Evolutionary conservation across 2,113 vertebrate genomes (phyloP).

Genomic region (Rhombomys opimus): DNA sequence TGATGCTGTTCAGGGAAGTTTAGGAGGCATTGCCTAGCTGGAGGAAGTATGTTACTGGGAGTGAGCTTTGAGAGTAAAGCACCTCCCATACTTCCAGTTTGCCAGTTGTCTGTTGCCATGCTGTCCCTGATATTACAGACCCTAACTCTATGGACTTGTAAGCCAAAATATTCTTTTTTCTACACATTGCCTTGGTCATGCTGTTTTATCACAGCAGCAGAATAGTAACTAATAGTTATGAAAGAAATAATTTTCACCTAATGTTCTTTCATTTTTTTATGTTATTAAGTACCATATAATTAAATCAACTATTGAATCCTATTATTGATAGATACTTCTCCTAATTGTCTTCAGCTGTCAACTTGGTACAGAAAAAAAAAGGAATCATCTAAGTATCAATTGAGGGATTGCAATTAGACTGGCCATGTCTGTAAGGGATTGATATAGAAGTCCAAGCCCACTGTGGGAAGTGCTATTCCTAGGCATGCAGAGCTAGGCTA

Average conservation of each 20-base stretch:
- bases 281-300: not conserved
- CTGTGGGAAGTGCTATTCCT: not conserved
- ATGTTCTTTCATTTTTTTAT: slow-evolving; percentile 40
- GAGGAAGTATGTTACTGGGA: not conserved
- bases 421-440: not conserved
- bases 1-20: not conserved
- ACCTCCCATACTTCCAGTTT: not conserved
- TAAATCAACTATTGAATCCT: slow-evolving; percentile 32
- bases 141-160: not conserved
- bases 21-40: not conserved
- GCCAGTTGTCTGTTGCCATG: not conserved
- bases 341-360: not conserved
- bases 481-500: not conserved
- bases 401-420: not conserved
- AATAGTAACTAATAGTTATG: not conserved
- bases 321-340: not conserved
- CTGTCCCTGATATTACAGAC: not conserved
- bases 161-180: not conserved
- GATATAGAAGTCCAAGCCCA: too few species aligned
- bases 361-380: too few species aligned
- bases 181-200: not conserved
- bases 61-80: not conserved
- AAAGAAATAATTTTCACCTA: slow-evolving; percentile 38
- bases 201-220: not conserved
- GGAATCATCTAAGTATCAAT: not conserved